These are phyloP conservation scores for Caenorhabditis sp. DNA, from an alignment of 2,888 invertebrate genomes.

Conservation along the genomic window DNA sequence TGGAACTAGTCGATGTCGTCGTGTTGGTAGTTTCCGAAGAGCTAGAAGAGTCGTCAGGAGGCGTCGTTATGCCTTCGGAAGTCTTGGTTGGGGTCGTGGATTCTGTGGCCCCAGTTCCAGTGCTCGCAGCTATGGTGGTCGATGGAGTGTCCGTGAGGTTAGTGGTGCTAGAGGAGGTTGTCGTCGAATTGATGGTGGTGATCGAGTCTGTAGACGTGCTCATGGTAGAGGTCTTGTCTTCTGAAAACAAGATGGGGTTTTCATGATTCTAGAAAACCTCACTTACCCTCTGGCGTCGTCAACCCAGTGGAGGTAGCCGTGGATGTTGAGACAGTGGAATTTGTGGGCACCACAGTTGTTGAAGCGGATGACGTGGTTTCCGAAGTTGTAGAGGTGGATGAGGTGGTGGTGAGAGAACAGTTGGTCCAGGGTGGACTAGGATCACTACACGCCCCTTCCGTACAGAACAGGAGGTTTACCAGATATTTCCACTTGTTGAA, in stretches of 20 bases:
- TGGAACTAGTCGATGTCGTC: not conserved
- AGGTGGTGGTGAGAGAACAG: conserved; percentile 7
- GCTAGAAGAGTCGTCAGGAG: too few relatives aligned
- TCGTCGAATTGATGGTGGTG: not conserved
- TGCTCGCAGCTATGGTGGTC: not conserved
- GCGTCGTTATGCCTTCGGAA: too few relatives aligned
- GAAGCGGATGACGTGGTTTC: not conserved
- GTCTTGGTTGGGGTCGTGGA: too few relatives aligned
- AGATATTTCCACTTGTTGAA: not conserved
- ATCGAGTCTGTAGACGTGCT: not conserved
- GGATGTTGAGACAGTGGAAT: not conserved
- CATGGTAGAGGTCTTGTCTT: not conserved
- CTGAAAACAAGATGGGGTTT: too few relatives aligned
- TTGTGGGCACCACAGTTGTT: not conserved
- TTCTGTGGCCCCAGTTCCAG: too few relatives aligned
- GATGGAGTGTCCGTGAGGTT: not conserved
- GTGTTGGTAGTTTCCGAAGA: not conserved
- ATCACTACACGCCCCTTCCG: conserved; percentile 1
- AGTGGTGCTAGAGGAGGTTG: not conserved
- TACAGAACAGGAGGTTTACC: not conserved
- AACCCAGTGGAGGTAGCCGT: too few relatives aligned
- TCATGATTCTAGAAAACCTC: too few relatives aligned
- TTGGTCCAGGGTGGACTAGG: conserved; percentile 17
- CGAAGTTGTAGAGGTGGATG: not conserved
- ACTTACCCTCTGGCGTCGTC: too few relatives aligned